Percentiles rank a stretch among this genome's conserved stretches.
These are phyloP conservation scores for Coleophora flavipennella DNA, from an alignment of 2,888 invertebrate species.

Conservation along the genomic window DNA sequence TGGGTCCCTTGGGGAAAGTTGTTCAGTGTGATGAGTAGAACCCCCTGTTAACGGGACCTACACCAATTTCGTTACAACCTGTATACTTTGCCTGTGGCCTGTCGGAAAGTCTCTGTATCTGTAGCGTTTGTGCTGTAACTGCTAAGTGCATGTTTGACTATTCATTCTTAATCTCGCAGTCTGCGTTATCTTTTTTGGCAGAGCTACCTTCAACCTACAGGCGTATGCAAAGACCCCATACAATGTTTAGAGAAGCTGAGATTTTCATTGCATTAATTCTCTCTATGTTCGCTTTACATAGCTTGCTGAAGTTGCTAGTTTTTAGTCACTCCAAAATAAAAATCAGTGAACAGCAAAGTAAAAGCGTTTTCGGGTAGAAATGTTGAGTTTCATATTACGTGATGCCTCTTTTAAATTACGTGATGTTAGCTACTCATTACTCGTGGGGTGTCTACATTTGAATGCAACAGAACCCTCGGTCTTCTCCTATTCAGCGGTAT, in stretches of 20 bases:
- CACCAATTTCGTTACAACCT: too few species aligned
- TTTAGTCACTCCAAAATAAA: too few species aligned
- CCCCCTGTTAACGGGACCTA: too few species aligned
- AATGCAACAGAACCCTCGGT: slow-evolving; percentile 29
- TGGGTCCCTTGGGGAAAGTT: too few species aligned
- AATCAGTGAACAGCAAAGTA: too few species aligned
- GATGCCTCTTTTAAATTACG: slow-evolving; percentile 51
- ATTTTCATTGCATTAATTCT: too few species aligned
- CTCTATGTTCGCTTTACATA: not conserved
- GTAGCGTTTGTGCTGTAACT: slow-evolving; percentile 24
- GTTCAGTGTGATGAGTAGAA: too few species aligned
- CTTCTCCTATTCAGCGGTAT: slow-evolving; percentile 10
- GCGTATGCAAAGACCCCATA: slow-evolving; percentile 12
- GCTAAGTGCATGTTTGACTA: slow-evolving; percentile 52
- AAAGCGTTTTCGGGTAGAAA: too few species aligned
- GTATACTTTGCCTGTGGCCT: too few species aligned
- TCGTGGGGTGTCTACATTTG: slow-evolving; percentile 49
- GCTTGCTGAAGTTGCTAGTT: not conserved
- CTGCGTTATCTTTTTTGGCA: slow-evolving; percentile 60
- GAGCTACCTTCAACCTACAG: slow-evolving; percentile 30
- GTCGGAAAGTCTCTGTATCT: slow-evolving; percentile 37
- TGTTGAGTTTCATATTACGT: slow-evolving; percentile 9
- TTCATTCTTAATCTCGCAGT: slow-evolving; percentile 53
- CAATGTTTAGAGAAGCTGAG: not conserved
- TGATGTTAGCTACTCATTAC: slow-evolving; percentile 53